Percentiles rank a stretch among this genome's conserved stretches.
Evolutionary conservation across 2,113 vertebrate genomes (phyloP).

Genomic region (Leiothrix lutea): DNA sequence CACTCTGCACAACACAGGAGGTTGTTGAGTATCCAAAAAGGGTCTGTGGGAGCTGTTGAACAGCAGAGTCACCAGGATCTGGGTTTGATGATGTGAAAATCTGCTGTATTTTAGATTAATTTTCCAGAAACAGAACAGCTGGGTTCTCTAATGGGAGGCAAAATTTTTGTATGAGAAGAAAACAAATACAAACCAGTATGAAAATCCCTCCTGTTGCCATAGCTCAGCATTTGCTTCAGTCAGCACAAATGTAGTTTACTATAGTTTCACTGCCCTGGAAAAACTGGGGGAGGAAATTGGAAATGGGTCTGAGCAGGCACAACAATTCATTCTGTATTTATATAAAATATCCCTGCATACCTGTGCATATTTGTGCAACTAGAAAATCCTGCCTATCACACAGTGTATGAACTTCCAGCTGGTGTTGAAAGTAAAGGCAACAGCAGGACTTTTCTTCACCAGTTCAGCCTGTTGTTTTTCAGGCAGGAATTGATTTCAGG

Average conservation of each 20-base stretch:
- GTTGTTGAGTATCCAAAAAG: background rate
- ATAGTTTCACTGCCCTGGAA: background rate
- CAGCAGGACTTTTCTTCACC: background rate
- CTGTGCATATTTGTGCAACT: background rate
- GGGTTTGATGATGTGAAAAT: background rate
- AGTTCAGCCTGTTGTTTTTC: background rate
- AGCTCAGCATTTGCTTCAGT: background rate
- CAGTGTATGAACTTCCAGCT: background rate
- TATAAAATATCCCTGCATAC: background rate
- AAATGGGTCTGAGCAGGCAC: background rate
- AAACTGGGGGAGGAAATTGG: background rate
- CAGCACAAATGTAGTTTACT: background rate
- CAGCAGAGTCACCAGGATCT: background rate
- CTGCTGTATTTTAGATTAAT: background rate
- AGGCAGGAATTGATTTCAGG: background rate
- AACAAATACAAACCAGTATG: background rate
- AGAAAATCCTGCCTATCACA: background rate
- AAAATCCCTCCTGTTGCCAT: background rate
- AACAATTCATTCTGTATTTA: background rate
- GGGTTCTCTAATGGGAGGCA: background rate
- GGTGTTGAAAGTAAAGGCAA: background rate
- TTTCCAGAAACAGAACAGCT: conserved; percentile 10
- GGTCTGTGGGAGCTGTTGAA: background rate
- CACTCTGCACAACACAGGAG: background rate
- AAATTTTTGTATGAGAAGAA: background rate